phyloP scores from a whole-genome alignment of 2,888 invertebrate genomes.

The Dicranocentrus wangi region DNA sequence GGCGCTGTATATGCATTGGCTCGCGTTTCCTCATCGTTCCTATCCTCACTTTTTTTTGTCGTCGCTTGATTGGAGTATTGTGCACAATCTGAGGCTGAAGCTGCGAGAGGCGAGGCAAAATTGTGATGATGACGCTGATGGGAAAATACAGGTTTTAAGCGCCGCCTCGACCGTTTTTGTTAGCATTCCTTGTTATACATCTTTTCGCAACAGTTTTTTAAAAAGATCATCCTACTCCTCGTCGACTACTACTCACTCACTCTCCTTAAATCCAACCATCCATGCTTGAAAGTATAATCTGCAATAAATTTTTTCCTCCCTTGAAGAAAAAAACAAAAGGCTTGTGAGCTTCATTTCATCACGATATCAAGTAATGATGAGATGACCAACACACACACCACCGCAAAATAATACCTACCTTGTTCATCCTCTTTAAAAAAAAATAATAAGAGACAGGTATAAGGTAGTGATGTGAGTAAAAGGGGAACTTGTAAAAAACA shows the following conservation, averaged over 20 bases:
- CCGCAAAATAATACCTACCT: no score
- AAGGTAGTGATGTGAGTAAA: slow-evolving; percentile 7
- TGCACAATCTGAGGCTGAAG: slow-evolving; percentile 58
- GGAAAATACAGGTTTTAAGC: slow-evolving; percentile 56
- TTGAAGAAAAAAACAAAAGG: background rate
- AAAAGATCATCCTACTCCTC: no score
- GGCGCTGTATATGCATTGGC: background rate
- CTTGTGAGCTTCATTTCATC: no score
- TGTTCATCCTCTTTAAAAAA: background rate
- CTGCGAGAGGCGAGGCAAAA: slow-evolving; percentile 43
- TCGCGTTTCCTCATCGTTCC: background rate
- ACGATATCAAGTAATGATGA: no score
- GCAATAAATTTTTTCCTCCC: slow-evolving; percentile 1
- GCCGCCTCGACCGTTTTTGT: slow-evolving; percentile 35
- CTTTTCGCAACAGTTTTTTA: slow-evolving; percentile 35
- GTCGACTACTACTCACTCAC: no score
- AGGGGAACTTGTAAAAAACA: background rate
- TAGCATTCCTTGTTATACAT: slow-evolving; percentile 2
- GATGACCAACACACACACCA: no score
- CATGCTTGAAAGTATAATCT: slow-evolving; percentile 19
- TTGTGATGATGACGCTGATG: slow-evolving; percentile 35
- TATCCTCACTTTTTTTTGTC: slow-evolving; percentile 5
- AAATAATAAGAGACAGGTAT: background rate
- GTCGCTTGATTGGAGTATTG: slow-evolving; percentile 66
- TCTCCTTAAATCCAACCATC: slow-evolving; percentile 18